phyloP scores from a whole-genome alignment of 2,797 vertebrate genomes.

The Dendrocincla fuliginosa region DNA sequence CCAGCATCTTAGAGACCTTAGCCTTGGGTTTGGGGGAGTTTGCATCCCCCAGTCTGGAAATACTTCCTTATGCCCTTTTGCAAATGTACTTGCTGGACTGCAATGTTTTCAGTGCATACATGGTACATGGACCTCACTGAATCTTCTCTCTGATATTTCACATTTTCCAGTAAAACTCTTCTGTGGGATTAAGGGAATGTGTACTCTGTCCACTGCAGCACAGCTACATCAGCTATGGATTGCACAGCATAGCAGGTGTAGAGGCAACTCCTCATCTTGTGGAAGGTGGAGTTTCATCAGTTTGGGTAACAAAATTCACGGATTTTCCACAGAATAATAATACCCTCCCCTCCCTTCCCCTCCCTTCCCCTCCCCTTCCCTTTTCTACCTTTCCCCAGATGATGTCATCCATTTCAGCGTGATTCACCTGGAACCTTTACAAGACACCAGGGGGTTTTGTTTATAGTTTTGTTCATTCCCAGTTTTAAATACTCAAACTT shows the following conservation, averaged over 20 bases:
- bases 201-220: too few species aligned
- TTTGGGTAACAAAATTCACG: background rate
- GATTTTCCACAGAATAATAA: background rate
- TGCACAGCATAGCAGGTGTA: background rate
- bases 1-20: background rate
- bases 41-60: background rate
- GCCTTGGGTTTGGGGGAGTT: background rate
- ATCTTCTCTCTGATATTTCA: background rate
- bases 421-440: background rate
- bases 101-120: background rate
- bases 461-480: background rate
- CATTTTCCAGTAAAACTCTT: background rate
- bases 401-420: background rate
- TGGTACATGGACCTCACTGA: background rate
- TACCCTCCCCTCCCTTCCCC: accelerated
- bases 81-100: background rate
- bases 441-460: background rate
- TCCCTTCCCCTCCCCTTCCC: too few species aligned
- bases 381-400: background rate
- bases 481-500: background rate
- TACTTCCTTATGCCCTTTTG: background rate
- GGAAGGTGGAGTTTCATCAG: background rate
- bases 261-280: too few species aligned
- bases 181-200: accelerated
- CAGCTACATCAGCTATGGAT: background rate